Percentiles rank a stretch among this genome's conserved stretches.
These are phyloP conservation scores for Montifringilla adamsi DNA, from an alignment of 2,113 vertebrate genomes.

Conservation along the genomic window DNA sequence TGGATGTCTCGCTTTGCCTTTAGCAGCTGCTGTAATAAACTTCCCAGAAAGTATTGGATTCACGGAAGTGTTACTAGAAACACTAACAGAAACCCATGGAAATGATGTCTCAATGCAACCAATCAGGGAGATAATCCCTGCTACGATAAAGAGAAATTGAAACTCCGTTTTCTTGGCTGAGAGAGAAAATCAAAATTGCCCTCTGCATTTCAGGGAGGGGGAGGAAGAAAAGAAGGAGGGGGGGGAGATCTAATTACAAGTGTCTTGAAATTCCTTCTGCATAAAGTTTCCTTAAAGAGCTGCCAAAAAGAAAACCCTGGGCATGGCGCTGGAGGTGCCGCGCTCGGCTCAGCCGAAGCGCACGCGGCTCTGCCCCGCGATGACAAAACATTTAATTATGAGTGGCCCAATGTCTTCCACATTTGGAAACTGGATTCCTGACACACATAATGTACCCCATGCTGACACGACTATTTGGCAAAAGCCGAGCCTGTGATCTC, in stretches of 20 bases:
- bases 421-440: constrained; percentile 53
- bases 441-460: constrained; percentile 50
- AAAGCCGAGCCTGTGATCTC: constrained; percentile 67
- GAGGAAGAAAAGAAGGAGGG: neutral
- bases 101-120: neutral
- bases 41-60: constrained; percentile 38
- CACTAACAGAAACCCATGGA: neutral
- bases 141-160: neutral
- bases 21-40: constrained; percentile 40
- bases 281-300: constrained; percentile 67
- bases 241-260: constrained; percentile 63
- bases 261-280: constrained; percentile 65
- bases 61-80: constrained; percentile 22
- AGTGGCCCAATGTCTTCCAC: neutral
- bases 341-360: constrained; percentile 2
- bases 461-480: constrained; percentile 61
- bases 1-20: neutral
- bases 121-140: constrained; percentile 10
- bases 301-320: constrained; percentile 56
- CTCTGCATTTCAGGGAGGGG: neutral
- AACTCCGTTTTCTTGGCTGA: neutral
- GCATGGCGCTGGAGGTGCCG: constrained; percentile 55
- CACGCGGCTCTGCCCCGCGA: constrained; percentile 3
- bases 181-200: constrained; percentile 31
- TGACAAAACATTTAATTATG: constrained; percentile 65